Evolutionary conservation across 2,113 vertebrate genomes (phyloP), one percentile per base, ranked within the genome.

Genomic region (Blennius ocellaris): DNA sequence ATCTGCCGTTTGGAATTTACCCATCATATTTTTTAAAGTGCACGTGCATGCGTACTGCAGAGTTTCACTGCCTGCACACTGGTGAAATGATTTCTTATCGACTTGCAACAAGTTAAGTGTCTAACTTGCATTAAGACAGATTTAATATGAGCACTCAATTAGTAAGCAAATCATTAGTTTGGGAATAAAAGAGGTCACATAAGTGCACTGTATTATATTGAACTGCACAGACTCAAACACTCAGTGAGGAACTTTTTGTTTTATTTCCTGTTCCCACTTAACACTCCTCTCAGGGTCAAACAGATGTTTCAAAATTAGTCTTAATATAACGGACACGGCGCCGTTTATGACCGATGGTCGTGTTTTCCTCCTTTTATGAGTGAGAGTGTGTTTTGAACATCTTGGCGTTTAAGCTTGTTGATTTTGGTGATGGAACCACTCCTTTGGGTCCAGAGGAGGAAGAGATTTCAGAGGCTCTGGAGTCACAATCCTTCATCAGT

Each of bases 261-360:
- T 17, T 65, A 68, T 73, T 47, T 78, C 66, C 78, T 50, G 51
- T 81, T 57, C 47, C n/a, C 68, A 55, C 45, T 67, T 73, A 47
- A 41, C 59, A 14, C 17, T 53, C 30, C 53, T 62, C 58, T 76
- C 72, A 36, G 49, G 78, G 81, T 82, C 86, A 80, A 65, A 64
- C 87, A 81, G 73, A 69, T 79, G 80, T 71, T 80, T 1, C 15
- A 55, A 45, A 68, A 81, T 79, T 45, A 45, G n/a, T 72, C 75
- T 66, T 52, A 44, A 78, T 79, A 62, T 78, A 83, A 74, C 30
- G 64, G 79, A 73, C 69, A 66, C 21, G 9, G 40, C 8, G 0
- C 41, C 10, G 36, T 61, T 49, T 37, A 58, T 64, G 57, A 16
- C 41, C 53, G 49, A 69, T 78, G 61, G 48, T 65, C 16, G 69